Conservation (phyloP, 2,113 vertebrate species). For the Pungitius pungitius region DNA sequence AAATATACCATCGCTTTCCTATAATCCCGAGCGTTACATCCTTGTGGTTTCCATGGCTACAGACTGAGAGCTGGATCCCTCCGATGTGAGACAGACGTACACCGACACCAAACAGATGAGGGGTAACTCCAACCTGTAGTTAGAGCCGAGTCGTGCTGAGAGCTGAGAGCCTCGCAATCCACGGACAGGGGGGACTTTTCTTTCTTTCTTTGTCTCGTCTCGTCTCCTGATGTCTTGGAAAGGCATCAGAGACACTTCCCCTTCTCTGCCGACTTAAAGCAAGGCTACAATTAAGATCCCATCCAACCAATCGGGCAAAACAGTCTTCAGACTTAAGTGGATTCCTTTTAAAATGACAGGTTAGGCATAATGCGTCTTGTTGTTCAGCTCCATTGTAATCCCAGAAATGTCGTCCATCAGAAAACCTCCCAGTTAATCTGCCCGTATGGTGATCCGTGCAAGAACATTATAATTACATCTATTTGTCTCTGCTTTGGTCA, state of each 20-base stretch:
- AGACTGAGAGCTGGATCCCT: constrained; percentile 48
- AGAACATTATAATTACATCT: neutral
- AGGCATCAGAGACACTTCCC: constrained; percentile 6
- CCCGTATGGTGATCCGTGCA: too few relatives aligned
- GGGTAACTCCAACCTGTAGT: constrained; percentile 48
- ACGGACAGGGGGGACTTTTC: constrained; percentile 36
- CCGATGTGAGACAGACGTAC: constrained; percentile 28
- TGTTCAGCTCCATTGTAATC: constrained; percentile 4
- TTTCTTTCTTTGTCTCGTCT: neutral
- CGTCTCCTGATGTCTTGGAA: constrained; percentile 5
- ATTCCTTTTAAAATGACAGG: constrained; percentile 12
- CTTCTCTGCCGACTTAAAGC: constrained; percentile 13
- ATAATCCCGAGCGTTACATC: constrained; percentile 38
- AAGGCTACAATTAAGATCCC: constrained; percentile 32
- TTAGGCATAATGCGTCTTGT: neutral
- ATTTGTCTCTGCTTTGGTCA: neutral
- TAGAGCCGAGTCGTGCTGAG: constrained; percentile 39
- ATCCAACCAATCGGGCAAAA: constrained; percentile 27
- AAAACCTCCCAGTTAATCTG: neutral
- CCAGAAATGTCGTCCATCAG: neutral
- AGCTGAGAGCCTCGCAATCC: constrained; percentile 31
- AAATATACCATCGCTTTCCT: constrained; percentile 34
- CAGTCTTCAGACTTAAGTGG: constrained; percentile 9
- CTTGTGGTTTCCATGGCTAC: constrained; percentile 71
- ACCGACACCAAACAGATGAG: constrained; percentile 50